Conservation (phyloP, 1,140 invertebrate genomes). For the Drosophila virilis region DNA sequence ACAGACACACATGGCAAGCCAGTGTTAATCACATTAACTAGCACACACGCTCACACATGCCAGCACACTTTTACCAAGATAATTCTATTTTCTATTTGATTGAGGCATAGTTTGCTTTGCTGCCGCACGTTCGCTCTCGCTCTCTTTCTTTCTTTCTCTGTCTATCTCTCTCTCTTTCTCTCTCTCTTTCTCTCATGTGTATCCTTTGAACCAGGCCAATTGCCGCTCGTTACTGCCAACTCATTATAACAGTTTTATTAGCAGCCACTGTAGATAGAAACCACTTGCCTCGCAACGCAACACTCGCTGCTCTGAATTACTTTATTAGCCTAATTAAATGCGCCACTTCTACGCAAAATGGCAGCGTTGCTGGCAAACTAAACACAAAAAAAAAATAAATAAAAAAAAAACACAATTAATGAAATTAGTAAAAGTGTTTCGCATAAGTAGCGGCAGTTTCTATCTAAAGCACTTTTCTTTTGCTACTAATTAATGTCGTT, state of each 20-base stretch:
- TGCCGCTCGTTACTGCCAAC: constrained; percentile 40
- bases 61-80: constrained; percentile 39
- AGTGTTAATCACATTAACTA: constrained; percentile 64
- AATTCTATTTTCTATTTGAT: constrained; percentile 66
- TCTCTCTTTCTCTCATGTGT: neutral
- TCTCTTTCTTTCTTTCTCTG: neutral
- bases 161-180: neutral
- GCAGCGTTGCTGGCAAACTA: constrained; percentile 33
- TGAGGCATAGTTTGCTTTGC: constrained; percentile 22
- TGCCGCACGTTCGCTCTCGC: constrained; percentile 1
- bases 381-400: constrained; percentile 11
- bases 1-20: constrained; percentile 6
- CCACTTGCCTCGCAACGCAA: constrained; percentile 25
- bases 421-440: constrained; percentile 67
- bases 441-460: neutral
- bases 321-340: constrained; percentile 82
- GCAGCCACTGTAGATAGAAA: constrained; percentile 41
- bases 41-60: constrained; percentile 5
- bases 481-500: neutral
- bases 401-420: constrained; percentile 63
- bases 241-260: constrained; percentile 81
- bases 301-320: constrained; percentile 64
- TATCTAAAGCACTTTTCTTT: neutral
- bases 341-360: constrained; percentile 71
- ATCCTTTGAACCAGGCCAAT: constrained; percentile 20